A percentile compares a stretch with the other conserved stretches of the same genome.
phyloP scores from a whole-genome alignment of 2,888 invertebrate genomes.

The Stenotaenia linearis region DNA sequence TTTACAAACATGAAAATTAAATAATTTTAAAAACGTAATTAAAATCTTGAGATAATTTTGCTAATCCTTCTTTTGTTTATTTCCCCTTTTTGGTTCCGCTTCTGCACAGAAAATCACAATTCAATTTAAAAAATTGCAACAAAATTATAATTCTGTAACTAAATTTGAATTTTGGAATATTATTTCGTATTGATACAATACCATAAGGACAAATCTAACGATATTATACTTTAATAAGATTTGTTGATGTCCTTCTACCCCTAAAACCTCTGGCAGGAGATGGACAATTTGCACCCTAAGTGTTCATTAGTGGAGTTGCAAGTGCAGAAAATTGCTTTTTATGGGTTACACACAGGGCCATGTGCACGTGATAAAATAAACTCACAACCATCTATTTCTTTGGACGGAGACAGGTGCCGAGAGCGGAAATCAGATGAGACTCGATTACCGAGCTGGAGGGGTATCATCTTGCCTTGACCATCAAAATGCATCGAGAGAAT shows the following conservation, averaged over 20 bases:
- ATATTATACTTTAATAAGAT: neutral
- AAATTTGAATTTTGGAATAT: too few relatives aligned
- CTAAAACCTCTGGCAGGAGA: neutral
- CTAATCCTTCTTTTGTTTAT: too few relatives aligned
- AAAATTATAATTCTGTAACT: too few relatives aligned
- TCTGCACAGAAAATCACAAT: too few relatives aligned
- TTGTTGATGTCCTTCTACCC: neutral
- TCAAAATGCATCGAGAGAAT: neutral
- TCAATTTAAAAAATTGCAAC: too few relatives aligned
- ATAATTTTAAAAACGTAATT: too few relatives aligned
- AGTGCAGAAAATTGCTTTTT: slow-evolving; percentile 22
- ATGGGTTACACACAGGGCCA: neutral
- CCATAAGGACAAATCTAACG: too few relatives aligned
- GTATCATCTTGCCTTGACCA: slow-evolving; percentile 3
- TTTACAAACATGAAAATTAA: too few relatives aligned
- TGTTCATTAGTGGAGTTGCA: slow-evolving; percentile 6
- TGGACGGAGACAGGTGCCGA: slow-evolving; percentile 4
- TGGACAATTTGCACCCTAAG: neutral
- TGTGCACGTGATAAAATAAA: slow-evolving; percentile 17
- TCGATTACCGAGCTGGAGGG: slow-evolving; percentile 7
- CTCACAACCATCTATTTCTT: neutral
- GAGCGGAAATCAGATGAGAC: slow-evolving; percentile 23
- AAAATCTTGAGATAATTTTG: too few relatives aligned
- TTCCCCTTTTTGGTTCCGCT: too few relatives aligned
- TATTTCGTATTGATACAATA: too few relatives aligned